Conservation (phyloP, 2,888 invertebrate genomes). For the Dinocampus coccinellae region DNA sequence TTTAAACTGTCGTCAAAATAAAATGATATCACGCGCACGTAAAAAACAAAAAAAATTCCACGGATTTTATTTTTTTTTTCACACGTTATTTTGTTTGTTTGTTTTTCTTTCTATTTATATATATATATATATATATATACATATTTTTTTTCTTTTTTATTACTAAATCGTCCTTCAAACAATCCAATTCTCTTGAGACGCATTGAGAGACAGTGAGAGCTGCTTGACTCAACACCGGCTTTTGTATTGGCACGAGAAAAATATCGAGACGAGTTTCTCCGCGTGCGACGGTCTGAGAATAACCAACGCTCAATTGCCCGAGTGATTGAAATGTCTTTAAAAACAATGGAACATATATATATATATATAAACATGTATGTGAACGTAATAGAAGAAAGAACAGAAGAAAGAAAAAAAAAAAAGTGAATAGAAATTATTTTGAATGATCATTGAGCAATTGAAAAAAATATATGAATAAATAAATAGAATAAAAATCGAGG, state of each 20-base stretch:
- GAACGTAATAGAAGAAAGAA: neutral
- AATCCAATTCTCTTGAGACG: constrained; percentile 1
- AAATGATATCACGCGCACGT: too few relatives aligned
- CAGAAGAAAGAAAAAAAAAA: neutral
- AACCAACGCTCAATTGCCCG: constrained; percentile 19
- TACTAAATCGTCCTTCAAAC: neutral
- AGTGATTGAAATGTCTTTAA: constrained; percentile 22
- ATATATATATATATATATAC: neutral
- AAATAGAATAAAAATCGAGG: neutral
- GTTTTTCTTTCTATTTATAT: neutral
- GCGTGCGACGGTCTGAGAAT: constrained; percentile 21
- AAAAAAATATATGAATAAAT: too few relatives aligned
- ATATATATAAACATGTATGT: neutral
- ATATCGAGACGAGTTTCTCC: neutral
- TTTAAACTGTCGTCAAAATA: too few relatives aligned
- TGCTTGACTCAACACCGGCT: neutral
- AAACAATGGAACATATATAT: neutral
- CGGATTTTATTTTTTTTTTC: too few relatives aligned
- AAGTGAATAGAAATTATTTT: neutral
- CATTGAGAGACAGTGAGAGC: neutral
- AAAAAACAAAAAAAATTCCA: too few relatives aligned
- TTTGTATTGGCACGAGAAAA: neutral
- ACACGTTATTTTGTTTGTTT: too few relatives aligned
- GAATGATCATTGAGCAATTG: neutral
- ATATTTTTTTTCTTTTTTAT: neutral